Conservation (phyloP, 2,113 vertebrate genomes). For the Pitta sordida region DNA sequence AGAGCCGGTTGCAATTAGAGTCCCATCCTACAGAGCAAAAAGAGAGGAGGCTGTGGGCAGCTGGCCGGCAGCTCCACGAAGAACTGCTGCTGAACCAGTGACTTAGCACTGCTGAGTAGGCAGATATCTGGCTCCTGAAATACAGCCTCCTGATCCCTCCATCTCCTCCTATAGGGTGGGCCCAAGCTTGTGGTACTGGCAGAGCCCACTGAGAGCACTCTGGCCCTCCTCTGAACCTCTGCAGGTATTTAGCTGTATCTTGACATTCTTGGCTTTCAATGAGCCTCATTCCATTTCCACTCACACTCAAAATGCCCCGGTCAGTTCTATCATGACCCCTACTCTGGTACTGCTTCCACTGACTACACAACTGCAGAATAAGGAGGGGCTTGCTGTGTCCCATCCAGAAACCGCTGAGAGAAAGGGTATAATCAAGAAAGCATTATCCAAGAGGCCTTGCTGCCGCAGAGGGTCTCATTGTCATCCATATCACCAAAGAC, state of each 20-base stretch:
- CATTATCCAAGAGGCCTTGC: not conserved
- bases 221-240: not conserved
- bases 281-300: not conserved
- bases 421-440: not conserved
- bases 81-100: not conserved
- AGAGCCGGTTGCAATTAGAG: slow-evolving; percentile 90
- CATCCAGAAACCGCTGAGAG: not conserved
- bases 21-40: slow-evolving; percentile 78
- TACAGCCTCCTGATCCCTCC: not conserved
- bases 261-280: not conserved
- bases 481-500: not conserved
- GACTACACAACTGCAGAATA: not conserved
- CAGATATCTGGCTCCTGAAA: not conserved
- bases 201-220: not conserved
- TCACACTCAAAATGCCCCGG: not conserved
- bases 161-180: not conserved
- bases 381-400: not conserved
- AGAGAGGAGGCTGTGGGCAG: not conserved
- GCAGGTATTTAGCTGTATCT: not conserved
- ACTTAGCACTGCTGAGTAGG: not conserved
- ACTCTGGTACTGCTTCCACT: not conserved
- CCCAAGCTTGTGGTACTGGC: not conserved
- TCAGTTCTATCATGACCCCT: not conserved
- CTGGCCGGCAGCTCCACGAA: not conserved
- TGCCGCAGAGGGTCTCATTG: not conserved